These are phyloP conservation scores for Anhinga anhinga DNA, from an alignment of 2,113 vertebrate genomes.

Conservation along the genomic window DNA sequence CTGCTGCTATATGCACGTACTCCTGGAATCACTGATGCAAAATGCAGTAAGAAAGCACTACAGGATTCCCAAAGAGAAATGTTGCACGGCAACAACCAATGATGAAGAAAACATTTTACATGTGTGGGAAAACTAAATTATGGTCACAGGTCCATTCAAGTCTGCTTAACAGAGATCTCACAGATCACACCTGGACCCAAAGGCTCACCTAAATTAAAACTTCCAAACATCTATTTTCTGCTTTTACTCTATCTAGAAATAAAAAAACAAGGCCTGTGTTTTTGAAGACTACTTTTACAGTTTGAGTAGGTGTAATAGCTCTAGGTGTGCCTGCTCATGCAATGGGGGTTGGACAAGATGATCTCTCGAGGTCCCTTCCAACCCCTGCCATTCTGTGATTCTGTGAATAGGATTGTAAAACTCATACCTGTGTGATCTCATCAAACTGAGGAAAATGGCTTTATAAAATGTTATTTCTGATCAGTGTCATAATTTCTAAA, in stretches of 20 bases:
- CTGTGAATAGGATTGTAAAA: background rate
- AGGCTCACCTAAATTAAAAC: background rate
- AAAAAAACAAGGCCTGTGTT: background rate
- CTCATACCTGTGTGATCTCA: background rate
- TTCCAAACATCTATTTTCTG: background rate
- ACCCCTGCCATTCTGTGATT: too few relatives aligned
- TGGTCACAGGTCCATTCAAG: background rate
- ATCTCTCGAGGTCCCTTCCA: too few relatives aligned
- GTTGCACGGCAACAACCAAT: rapidly evolving
- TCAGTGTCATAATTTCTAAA: background rate
- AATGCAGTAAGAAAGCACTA: background rate
- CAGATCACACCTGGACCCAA: background rate
- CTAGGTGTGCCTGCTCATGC: too few relatives aligned
- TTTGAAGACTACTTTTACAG: background rate
- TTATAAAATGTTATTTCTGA: background rate
- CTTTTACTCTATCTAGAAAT: background rate
- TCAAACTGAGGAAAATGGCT: background rate
- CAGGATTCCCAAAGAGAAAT: background rate
- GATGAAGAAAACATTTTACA: background rate
- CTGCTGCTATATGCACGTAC: background rate
- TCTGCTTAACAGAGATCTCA: background rate
- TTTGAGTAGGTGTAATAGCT: background rate
- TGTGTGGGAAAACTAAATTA: background rate
- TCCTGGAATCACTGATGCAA: background rate
- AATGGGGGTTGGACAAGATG: too few relatives aligned